Base-by-base conservation (phyloP, 2,888 invertebrate species). In the Drosophila flavopinicola region DNA sequence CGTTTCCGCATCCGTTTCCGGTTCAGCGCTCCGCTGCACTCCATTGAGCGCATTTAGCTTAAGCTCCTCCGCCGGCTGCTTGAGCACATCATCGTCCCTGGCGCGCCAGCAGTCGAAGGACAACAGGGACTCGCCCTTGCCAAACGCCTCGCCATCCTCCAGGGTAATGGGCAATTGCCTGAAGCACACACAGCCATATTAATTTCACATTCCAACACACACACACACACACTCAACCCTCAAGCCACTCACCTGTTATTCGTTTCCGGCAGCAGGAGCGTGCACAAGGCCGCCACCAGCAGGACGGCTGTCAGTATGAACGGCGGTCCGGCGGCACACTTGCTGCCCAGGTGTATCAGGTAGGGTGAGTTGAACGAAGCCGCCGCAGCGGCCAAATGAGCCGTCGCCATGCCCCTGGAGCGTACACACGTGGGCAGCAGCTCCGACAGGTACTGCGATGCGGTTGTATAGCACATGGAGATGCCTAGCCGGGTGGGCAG, bases 391-490 rank as follows among this genome's bases (percentile, higher is more conserved):
- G 92, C 92, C 13, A 94, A 92, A 75, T 94, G 93, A 1, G 93
- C 92, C 4, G 92, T 91, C 1, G 93, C 92, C 13, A 94, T 92
- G 29, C 93, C 93, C 76, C 93, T 93, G 0, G 93, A 94, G 32
- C 94, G 89, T 6, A 94, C 92, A 65, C 92, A 92, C 1, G 94
- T 93, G 25, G 94, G 94, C 56, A 94, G 92, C 33, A 94, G 84
- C 82, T 94, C 94, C 1, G 93, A 93, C 1, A 93, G 93, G 77
- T 93, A 94, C 85, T 94, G 94, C n/a, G 93, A 92, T 13, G 93
- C 92, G 4, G 93, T 93, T 78, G 93, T 93, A 76, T 93, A 94
- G 7, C 93, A 93, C n/a, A 93, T 91, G 44, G 93, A 93, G 17
- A 93, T 92, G 15, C 92, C 92, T 48, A 93, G 90, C 6, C 94